Conservation (phyloP, 1,140 invertebrate genomes). For the Antheraea mylitta region DNA sequence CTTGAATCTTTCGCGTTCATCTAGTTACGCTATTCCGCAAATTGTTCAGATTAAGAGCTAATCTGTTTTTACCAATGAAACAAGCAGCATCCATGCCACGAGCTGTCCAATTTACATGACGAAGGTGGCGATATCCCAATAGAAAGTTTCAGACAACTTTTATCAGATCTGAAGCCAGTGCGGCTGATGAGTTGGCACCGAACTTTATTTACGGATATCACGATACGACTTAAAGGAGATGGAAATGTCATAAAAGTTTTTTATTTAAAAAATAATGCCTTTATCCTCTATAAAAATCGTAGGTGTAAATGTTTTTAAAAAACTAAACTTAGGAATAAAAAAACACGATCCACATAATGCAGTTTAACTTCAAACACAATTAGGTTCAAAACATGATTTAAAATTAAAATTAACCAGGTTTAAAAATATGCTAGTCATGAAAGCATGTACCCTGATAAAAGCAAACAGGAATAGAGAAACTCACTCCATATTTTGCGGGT, state of each 20-base stretch:
- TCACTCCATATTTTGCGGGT: conserved; percentile 40
- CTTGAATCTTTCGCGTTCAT: conserved; percentile 21
- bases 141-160: conserved; percentile 71
- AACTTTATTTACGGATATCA: conserved; percentile 66
- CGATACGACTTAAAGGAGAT: conserved; percentile 39
- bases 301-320: not conserved
- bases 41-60: conserved; percentile 60
- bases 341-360: not conserved
- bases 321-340: not conserved
- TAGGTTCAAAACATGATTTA: conserved; percentile 19
- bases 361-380: conserved; percentile 11
- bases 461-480: conserved; percentile 37
- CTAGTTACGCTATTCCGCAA: conserved; percentile 57
- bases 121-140: conserved; percentile 71
- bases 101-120: conserved; percentile 75
- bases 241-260: conserved; percentile 28
- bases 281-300: not conserved
- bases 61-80: conserved; percentile 67
- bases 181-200: conserved; percentile 65
- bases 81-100: conserved; percentile 55
- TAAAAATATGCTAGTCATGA: conserved; percentile 17
- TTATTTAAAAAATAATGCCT: not conserved
- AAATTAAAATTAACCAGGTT: conserved; percentile 20
- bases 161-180: conserved; percentile 66
- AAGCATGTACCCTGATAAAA: conserved; percentile 9